Evolutionary conservation across 2,888 invertebrate genomes (phyloP).

Genomic region (Patella depressa): DNA sequence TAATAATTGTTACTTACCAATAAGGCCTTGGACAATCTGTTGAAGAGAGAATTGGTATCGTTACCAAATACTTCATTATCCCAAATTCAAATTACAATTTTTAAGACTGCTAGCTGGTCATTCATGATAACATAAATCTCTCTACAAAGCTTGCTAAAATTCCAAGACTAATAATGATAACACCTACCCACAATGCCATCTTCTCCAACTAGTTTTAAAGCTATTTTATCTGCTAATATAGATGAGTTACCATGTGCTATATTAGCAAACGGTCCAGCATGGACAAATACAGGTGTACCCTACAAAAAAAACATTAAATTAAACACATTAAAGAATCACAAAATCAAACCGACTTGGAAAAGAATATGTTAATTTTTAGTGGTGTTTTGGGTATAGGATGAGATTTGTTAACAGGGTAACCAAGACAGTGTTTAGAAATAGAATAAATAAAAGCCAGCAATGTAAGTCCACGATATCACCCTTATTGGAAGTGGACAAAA

Average conservation of each 20-base stretch:
- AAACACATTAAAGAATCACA: background rate
- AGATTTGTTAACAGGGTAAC: too few relatives aligned
- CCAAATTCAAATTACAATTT: background rate
- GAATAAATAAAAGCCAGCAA: too few relatives aligned
- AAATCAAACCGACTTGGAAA: background rate
- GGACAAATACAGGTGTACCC: constrained; percentile 89
- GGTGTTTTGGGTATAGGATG: too few relatives aligned
- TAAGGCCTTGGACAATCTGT: too few relatives aligned
- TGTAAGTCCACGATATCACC: too few relatives aligned
- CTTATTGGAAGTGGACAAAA: too few relatives aligned
- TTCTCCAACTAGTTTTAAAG: constrained; percentile 90
- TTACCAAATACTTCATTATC: background rate
- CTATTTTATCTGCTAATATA: constrained; percentile 90
- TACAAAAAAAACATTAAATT: constrained; percentile 38
- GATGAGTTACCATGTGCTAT: constrained; percentile 99
- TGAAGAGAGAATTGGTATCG: background rate
- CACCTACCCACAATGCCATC: constrained; percentile 83
- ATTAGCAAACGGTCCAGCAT: constrained; percentile 98
- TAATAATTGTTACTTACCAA: background rate
- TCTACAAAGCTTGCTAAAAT: too few relatives aligned
- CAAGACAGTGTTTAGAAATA: too few relatives aligned
- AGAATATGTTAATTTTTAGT: too few relatives aligned
- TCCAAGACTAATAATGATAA: too few relatives aligned
- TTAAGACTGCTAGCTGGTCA: too few relatives aligned
- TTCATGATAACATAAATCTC: too few relatives aligned